Evolutionary conservation across 2,797 vertebrate genomes (phyloP), one percentile per base, ranked within the genome.

Genomic region (Gallinago stenura): DNA sequence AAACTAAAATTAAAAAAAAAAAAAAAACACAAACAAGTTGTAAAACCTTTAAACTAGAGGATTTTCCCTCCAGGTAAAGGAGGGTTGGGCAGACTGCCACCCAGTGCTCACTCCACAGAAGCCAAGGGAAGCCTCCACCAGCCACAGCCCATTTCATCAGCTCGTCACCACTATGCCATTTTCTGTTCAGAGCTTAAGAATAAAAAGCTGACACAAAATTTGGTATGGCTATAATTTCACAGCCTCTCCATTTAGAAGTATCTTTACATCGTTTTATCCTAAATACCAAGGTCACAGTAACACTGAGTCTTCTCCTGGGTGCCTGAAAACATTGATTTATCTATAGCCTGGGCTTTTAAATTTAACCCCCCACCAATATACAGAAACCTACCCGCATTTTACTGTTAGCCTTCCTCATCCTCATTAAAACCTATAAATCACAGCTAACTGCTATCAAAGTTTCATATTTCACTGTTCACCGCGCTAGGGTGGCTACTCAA

Each of bases 31-130:
- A n/a, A 46, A 14, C 19, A 50, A 46, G 26, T 30, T 33, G 31
- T 19, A 73, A 41, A 43, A 57, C 25, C 54, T 46, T 56, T 53
- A 8, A 83, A 65, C 15, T 39, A 43, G 20, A 2, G 2, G n/a
- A 43, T 7, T 51, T 53, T 16, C 83, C 76, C 31, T 81, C 53
- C 56, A 41, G 64, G 25, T 7, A n/a, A 41, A 73, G 46, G 60
- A 8, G 0, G 33, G 66, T 33, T 61, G 54, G 30, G 68, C 80
- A 89, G 90, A 83, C 71, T 92, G 94, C 90, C 90, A 94, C 83
- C 92, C 94, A 95, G 90, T 58, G 93, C 94, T 95, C 83, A 31
- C 75, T 90, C 35, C 86, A 71, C 3, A 56, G 39, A 90, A 90
- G 73, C 31, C 2, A 0, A 76, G 51, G 56, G 62, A 72, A 86